Base-by-base conservation (phyloP, 1,140 invertebrate genomes). In the Parasteatoda tepidariorum region DNA sequence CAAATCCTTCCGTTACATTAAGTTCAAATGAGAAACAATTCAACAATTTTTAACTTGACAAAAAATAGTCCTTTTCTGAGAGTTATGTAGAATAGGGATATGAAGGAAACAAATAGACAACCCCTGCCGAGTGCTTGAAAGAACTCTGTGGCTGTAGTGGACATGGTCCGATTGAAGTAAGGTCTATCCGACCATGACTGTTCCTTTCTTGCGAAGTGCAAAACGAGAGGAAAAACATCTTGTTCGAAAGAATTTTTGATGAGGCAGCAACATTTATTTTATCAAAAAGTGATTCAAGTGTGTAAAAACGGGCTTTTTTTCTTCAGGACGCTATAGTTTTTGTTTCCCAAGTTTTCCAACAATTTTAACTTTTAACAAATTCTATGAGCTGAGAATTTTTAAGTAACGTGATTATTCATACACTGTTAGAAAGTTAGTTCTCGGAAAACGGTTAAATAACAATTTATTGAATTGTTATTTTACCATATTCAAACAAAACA, bases 141-240 rank as follows among this genome's bases (percentile, higher is more conserved):
- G 34, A 68, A 38, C 6, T 68, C 41, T 48, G 66, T 68, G 62
- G 66, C 66, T 68, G 66, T n/a, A 68, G 33, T 41, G 33, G 66
- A 68, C 64, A 79, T 68, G 76, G 76, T 79, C 76, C 76, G 76
- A 79, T 79, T 79, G 76, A 54, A 64, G 62, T 79, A 57, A n/a
- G 41, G 41, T 33, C 76, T 26, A 68, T 57, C 76, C 76, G 31
- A 57, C 28, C 76, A 68, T 67, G 48, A 57, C 62, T 28, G 18
- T 79, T 57, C 48, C 59, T 79, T 75, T 76, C 59, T 64, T 76
- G 55, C 28, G 34, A 26, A 78, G 34, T 79, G 76, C 41, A 68
- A 79, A 79, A 67, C 41, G 64, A 68, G 48, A 68, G 48, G 76
- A 79, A 79, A 78, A 79, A 79, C 64, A 79, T 48, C 76, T 79